Evolutionary conservation across 1,140 invertebrate species (phyloP).

Genomic region (Drosophila sp.): DNA sequence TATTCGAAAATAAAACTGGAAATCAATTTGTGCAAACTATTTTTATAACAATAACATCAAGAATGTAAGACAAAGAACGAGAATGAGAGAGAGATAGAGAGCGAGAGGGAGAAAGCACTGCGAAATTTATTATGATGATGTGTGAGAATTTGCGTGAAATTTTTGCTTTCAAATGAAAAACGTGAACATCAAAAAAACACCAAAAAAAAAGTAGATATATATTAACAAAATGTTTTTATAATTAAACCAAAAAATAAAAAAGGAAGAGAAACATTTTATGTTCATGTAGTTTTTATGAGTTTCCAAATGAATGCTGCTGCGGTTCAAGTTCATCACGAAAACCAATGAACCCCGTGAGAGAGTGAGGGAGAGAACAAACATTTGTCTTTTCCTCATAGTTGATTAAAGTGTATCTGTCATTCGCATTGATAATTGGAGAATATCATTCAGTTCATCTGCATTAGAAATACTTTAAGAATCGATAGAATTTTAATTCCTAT

Average conservation of each 20-base stretch:
- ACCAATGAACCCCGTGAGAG: not conserved
- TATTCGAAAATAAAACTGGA: constrained; percentile 54
- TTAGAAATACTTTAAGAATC: no score
- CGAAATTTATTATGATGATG: constrained; percentile 68
- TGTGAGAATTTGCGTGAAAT: constrained; percentile 69
- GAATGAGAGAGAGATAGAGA: not conserved
- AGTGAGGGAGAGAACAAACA: no score
- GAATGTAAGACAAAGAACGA: constrained; percentile 7
- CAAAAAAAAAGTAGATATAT: constrained; percentile 1
- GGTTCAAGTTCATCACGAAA: not conserved
- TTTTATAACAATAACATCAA: constrained; percentile 61
- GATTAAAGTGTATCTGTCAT: no score
- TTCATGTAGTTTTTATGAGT: not conserved
- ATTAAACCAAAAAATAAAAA: not conserved
- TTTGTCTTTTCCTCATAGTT: no score
- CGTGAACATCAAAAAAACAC: constrained; percentile 39
- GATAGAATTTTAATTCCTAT: no score
- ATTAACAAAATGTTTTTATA: not conserved
- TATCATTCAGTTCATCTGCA: no score
- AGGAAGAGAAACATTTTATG: not conserved
- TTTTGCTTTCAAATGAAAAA: constrained; percentile 36
- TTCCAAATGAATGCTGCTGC: not conserved
- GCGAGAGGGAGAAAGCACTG: not conserved
- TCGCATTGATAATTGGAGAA: no score
- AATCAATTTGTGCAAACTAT: constrained; percentile 72